Evolutionary conservation across 1,140 invertebrate genomes (phyloP).

Genomic region (Antheraea mylitta): DNA sequence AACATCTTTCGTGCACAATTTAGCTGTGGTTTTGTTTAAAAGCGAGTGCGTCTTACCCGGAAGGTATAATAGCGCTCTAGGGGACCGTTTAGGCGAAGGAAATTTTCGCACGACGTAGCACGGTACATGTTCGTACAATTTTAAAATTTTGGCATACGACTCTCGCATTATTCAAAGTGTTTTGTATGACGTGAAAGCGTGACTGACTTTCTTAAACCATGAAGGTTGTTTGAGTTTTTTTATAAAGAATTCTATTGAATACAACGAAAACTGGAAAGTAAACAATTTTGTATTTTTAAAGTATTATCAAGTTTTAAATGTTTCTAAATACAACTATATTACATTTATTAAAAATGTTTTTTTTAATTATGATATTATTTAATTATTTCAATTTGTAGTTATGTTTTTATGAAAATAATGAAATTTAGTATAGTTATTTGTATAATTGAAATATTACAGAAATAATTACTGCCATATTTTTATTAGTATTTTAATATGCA

Average conservation of each 20-base stretch:
- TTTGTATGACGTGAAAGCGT: constrained; percentile 32
- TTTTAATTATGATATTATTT: no score
- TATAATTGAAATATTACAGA: no score
- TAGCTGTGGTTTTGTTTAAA: constrained; percentile 52
- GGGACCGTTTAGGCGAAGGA: constrained; percentile 22
- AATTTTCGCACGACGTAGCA: constrained; percentile 33
- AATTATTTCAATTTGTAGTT: no score
- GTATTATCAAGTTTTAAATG: no score
- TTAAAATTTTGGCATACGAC: constrained; percentile 54
- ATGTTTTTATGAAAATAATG: no score
- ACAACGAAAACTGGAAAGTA: constrained; percentile 17
- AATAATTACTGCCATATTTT: no score
- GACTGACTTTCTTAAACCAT: constrained; percentile 20
- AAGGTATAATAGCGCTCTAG: constrained; percentile 38
- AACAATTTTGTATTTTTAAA: neutral
- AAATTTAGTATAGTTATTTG: no score
- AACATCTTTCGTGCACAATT: constrained; percentile 27
- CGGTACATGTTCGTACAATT: constrained; percentile 54
- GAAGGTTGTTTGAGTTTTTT: constrained; percentile 10
- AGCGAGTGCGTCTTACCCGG: constrained; percentile 38
- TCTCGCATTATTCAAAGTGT: constrained; percentile 47
- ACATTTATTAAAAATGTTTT: no score
- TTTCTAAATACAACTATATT: no score
- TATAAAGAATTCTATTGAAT: constrained; percentile 6
- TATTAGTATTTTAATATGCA: no score